Evolutionary conservation across 1,140 invertebrate species (phyloP).

Genomic region (Wasmannia auropunctata): DNA sequence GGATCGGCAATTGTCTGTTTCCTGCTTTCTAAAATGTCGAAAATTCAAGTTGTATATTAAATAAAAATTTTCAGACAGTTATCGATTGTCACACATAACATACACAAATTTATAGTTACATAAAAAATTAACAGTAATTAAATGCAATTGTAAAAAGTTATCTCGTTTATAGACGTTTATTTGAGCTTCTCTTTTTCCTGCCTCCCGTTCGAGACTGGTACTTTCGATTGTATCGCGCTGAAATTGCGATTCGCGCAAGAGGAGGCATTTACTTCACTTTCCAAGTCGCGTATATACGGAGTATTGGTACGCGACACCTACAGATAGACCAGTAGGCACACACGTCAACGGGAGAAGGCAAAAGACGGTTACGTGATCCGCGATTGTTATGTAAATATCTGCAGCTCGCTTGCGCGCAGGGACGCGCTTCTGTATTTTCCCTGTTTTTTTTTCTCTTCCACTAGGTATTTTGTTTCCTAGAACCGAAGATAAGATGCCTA

Average conservation of each 20-base stretch:
- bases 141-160: not conserved
- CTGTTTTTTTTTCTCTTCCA: conserved; percentile 5
- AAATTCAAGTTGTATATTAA: not conserved
- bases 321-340: conserved; percentile 63
- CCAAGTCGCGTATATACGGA: conserved; percentile 71
- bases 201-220: not conserved
- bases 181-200: not conserved
- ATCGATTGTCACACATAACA: not conserved
- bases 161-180: not conserved
- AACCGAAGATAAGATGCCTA: not conserved
- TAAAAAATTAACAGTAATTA: not conserved
- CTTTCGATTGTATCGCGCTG: conserved; percentile 60
- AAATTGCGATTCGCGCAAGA: conserved; percentile 47
- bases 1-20: not conserved
- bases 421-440: conserved; percentile 64
- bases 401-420: conserved; percentile 77
- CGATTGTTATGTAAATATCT: conserved; percentile 85
- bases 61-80: not conserved
- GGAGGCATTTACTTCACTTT: conserved; percentile 71
- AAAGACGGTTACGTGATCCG: conserved; percentile 82
- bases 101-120: not conserved
- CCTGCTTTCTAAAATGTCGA: not conserved
- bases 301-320: conserved; percentile 72
- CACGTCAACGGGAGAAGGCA: conserved; percentile 72
- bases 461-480: conserved; percentile 10